Evolutionary conservation across 2,888 invertebrate genomes (phyloP), one percentile per base, ranked within the genome.

Genomic region (Vanessa cardui): DNA sequence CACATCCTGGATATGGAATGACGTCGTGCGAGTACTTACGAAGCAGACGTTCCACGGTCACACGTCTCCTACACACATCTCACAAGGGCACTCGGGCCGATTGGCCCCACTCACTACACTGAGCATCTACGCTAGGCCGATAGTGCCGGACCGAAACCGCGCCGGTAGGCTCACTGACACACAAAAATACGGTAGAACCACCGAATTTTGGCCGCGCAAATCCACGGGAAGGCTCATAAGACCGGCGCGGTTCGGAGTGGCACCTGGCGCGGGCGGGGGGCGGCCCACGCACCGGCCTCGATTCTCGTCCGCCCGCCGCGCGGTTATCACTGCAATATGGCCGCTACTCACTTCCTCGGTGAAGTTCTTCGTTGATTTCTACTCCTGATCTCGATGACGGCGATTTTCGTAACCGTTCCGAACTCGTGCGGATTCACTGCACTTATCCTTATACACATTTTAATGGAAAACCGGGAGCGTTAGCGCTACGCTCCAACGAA

Each of bases 171-270:
- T 84, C 91, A 90, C 91, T 87, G 80, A 85, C 83, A 89, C 92
- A 85, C 85, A 83, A 86, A 86, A 89, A 85, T 87, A 86, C 85
- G 86, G 86, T 80, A 85, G 83, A 88, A 89, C 83, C 88, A 90
- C 87, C 89, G 85, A 90, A 88, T 89, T 90, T 88, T 83, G 89
- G 91, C 89, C 88, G 90, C 89, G 92, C 93, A 93, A 92, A 93
- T 94, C 93, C 93, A 91, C 89, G 86, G 91, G 90, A 90, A 89
- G 90, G 91, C 87, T 91, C 86, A 82, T 90, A 91, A 93, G 93
- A 93, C 92, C 93, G 94, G 94, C 94, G 94, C 94, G 94, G 94
- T 92, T 92, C 93, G 92, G 94, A 93, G 94, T 92, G 93, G 90
- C 90, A 88, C 90, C 89, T 88, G 90, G 90, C 90, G 89, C 88